phyloP scores from a whole-genome alignment of 2,888 invertebrate species.

The Melitaea athalia region DNA sequence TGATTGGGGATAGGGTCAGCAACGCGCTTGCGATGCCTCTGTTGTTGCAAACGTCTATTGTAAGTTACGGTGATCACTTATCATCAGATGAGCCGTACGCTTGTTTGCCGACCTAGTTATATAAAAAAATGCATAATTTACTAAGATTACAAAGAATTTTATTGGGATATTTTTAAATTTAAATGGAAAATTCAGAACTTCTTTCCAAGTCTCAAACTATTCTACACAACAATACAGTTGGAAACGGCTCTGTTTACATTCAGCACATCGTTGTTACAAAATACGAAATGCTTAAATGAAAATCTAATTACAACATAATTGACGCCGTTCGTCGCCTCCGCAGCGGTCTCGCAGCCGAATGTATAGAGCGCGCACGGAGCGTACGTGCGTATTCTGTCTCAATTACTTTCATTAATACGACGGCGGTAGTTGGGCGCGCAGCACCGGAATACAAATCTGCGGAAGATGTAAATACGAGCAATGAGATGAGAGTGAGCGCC shows the following conservation, averaged over 20 bases:
- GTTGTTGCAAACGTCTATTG: too few species aligned
- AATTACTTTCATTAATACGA: conserved; percentile 35
- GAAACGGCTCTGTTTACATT: background rate
- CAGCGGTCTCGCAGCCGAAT: background rate
- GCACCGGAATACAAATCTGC: conserved; percentile 39
- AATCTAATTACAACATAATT: conserved; percentile 6
- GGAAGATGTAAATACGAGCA: conserved; percentile 35
- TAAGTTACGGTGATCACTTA: too few species aligned
- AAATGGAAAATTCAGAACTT: background rate
- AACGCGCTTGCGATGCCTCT: too few species aligned
- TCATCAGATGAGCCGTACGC: too few species aligned
- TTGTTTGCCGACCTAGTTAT: too few species aligned
- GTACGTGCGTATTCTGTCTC: conserved; percentile 25
- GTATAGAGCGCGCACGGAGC: background rate
- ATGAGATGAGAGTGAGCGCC: conserved; percentile 30
- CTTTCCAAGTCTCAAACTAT: background rate
- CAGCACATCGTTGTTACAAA: background rate
- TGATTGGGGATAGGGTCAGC: too few species aligned
- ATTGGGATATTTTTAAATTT: background rate
- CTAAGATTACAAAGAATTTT: too few species aligned
- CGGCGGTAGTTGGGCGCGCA: conserved; percentile 22
- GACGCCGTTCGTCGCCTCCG: background rate
- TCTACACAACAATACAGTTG: background rate
- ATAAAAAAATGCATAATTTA: too few species aligned
- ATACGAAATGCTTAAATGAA: background rate